Evolutionary conservation across 2,888 invertebrate genomes (phyloP).

Genomic region (Stratiomys singularior): DNA sequence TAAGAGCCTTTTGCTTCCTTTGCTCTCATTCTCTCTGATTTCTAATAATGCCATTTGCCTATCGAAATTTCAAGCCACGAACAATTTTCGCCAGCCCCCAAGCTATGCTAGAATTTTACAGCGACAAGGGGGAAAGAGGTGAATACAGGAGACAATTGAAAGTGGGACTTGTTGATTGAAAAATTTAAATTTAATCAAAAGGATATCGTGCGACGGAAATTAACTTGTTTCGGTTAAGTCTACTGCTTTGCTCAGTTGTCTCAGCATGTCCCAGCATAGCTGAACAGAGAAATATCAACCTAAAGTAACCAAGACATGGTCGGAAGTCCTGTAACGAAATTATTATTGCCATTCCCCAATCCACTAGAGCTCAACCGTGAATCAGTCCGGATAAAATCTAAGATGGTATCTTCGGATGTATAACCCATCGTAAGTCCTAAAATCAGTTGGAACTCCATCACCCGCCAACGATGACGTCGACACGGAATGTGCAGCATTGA

Average conservation of each 20-base stretch:
- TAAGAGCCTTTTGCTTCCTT: not conserved
- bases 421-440: slow-evolving; percentile 2
- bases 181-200: slow-evolving; percentile 54
- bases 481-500: not conserved
- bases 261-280: slow-evolving; percentile 13
- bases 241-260: slow-evolving; percentile 2
- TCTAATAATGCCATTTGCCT: slow-evolving; percentile 33
- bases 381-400: too few species aligned
- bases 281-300: not conserved
- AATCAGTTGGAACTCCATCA: not conserved
- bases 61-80: slow-evolving; percentile 17
- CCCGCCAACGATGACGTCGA: not conserved
- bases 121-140: not conserved
- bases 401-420: not conserved
- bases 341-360: too few species aligned
- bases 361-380: too few species aligned
- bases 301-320: not conserved
- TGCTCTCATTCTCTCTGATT: not conserved
- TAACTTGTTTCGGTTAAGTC: slow-evolving; percentile 46
- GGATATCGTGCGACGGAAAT: slow-evolving; percentile 52
- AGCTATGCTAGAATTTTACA: not conserved
- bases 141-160: not conserved
- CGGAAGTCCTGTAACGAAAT: too few species aligned
- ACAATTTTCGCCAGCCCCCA: slow-evolving; percentile 17
- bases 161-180: slow-evolving; percentile 52